Base-by-base conservation (phyloP, 2,113 vertebrate species). In the Rattus rattus region DNA sequence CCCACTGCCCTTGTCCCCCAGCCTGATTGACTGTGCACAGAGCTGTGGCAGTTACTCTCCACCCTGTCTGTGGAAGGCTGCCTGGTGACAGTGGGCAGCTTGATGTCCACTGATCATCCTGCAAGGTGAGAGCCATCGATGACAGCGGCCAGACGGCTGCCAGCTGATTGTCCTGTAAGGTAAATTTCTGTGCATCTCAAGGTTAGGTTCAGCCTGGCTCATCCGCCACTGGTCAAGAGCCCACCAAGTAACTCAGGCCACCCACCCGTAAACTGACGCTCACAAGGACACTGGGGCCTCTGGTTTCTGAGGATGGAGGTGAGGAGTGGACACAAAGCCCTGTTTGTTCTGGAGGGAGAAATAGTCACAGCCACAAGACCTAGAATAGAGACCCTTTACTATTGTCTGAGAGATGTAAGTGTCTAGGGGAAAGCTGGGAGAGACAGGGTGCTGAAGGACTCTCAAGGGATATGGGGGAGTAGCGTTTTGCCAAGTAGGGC, bases 401-500 rank as follows among this genome's bases (percentile, higher is more conserved):
- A 4, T 47, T n/a, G 56, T 12, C 20, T 30, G 2, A n/a, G 67
- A 11, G 1, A 12, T 76, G 39, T 59, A 52, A 65, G 56, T 59
- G 24, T 65, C 69, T 80, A 43, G 8, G 12, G 0, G 0, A 52
- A 16, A 33, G 13, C 36, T 72, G 47, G 30, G 30, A 2, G 24
- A 16, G 20, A 17, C 43, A n/a, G 49, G 28, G 20, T 11, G 9
- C 6, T 14, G 2, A 36, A 36, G 28, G 20, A 5, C 1, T 11
- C 5, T 39, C 16, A 16, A 28, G 52, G 33, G 16, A 2, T 0
- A 4, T 19, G 1, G 28, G 28, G 9, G 3, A 24, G 16, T 61
- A 24, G 63, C 19, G 49, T 33, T 91, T 69, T 81, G 47, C 13
- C 59, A 67, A 63, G 7, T 1, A 54, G 59, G 33, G 24, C 24